Base-by-base conservation (phyloP, 2,888 invertebrate genomes). In the Alloplasta piceator region DNA sequence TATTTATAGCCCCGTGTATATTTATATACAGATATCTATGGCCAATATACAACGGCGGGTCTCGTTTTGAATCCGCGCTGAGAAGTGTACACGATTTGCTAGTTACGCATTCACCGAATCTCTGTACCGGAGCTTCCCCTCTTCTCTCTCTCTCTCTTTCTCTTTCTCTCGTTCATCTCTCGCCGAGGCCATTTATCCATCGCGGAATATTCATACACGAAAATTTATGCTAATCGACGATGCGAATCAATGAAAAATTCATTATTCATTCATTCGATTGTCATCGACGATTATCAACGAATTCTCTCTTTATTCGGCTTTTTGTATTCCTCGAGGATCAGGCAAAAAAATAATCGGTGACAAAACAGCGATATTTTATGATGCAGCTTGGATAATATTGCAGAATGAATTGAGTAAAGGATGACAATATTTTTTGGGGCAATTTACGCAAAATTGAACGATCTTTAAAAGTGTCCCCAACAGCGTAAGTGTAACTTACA, bases 191-290 rank as follows among this genome's bases (percentile, higher is more conserved):
- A 75, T 80, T 80, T 56, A 75, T 80, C 71, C 26, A 66, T 12
- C 60, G 12, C 50, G 52, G 75, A 80, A 75, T 80, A 80, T 80
- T 80, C 75, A 77, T 74, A 71, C 56, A 38, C 61, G 26, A n/a
- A 72, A 72, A 71, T 66, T 66, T 48, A 75, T 75, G 75, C 52
- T 75, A 71, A 80, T 71, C 10, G 26, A 61, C 14, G 39, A 43
- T 4, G 12, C 43, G 14, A 60, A 61, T 75, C 61, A 61, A 78
- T 48, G 71, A 75, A 75, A 80, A 80, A 75, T 67, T 14, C 52
- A 36, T 50, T 16, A 68, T 58, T 79, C 74, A 66, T 70, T 70
- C 26, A 36, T 58, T 68, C 46, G 48, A 43, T 73, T 55, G 16
- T 41, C n/a, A 14, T 7, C 12, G 72, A 38, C 0, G 36, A 50